A percentile compares a stretch with the other conserved stretches of the same genome.
Conservation (phyloP, 1,140 invertebrate species). For the Copidosoma floridanum region DNA sequence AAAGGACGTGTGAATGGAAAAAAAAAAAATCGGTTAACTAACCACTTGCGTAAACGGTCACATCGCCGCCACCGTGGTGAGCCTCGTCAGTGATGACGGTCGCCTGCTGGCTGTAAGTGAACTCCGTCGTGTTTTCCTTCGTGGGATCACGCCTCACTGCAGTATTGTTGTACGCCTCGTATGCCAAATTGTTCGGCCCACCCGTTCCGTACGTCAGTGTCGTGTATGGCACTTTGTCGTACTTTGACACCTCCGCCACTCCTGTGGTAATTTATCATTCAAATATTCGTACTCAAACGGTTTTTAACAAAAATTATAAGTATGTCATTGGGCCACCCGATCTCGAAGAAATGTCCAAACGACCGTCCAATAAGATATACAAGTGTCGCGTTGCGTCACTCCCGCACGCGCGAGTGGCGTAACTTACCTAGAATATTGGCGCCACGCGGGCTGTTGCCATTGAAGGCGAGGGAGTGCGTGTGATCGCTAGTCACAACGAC, state of each 20-base stretch:
- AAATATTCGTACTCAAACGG: no score
- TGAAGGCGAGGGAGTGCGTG: constrained; percentile 74
- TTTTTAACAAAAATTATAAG: no score
- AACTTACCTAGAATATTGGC: constrained; percentile 66
- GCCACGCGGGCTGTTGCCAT: constrained; percentile 69
- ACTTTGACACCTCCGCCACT: constrained; percentile 61
- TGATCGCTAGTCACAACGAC: constrained; percentile 92
- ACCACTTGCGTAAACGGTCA: constrained; percentile 81
- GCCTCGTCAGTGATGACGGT: constrained; percentile 70
- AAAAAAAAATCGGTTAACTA: constrained; percentile 35
- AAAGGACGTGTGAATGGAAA: constrained; percentile 5
- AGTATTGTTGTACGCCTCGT: constrained; percentile 43
- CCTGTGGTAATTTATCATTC: constrained; percentile 50
- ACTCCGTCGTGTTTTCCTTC: constrained; percentile 61
- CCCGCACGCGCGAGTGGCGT: no score
- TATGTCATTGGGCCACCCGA: no score
- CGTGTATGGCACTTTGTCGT: constrained; percentile 73
- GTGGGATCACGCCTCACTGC: constrained; percentile 62
- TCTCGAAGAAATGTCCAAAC: no score
- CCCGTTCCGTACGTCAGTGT: constrained; percentile 81
- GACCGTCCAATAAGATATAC: no score
- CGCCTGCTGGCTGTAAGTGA: constrained; percentile 73
- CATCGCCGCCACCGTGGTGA: constrained; percentile 80
- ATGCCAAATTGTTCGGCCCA: constrained; percentile 67
- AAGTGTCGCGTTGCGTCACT: no score